phyloP scores from a whole-genome alignment of 2,113 vertebrate species.

The Cyprinodon variegatus region DNA sequence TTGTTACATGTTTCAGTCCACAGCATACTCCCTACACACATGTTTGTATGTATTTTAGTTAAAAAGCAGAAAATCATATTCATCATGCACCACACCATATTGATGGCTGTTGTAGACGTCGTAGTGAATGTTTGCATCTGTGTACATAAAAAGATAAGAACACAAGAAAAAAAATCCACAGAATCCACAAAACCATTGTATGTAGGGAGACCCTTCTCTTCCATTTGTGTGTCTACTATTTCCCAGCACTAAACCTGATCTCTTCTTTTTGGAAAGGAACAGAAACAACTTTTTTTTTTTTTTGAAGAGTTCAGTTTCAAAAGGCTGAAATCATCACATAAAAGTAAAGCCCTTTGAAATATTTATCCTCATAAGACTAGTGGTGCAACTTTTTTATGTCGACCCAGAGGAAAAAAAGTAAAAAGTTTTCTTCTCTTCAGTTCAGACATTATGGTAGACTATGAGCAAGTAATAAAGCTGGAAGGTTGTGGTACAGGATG shows the following conservation, averaged over 20 bases:
- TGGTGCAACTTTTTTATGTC: not conserved
- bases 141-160: too few relatives aligned
- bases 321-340: slow-evolving; percentile 9
- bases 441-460: not conserved
- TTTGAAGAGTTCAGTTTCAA: slow-evolving; percentile 31
- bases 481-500: not conserved
- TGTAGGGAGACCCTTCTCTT: not conserved
- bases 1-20: too few relatives aligned
- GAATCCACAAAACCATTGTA: not conserved
- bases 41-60: too few relatives aligned
- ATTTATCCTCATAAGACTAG: slow-evolving; percentile 12
- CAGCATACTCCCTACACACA: too few relatives aligned
- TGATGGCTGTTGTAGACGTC: too few relatives aligned
- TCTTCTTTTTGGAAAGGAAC: slow-evolving; percentile 30
- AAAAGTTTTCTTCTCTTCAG: slow-evolving; percentile 5
- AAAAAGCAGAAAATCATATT: too few relatives aligned
- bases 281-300: slow-evolving; percentile 21
- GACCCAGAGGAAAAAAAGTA: not conserved
- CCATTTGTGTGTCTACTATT: slow-evolving; percentile 9
- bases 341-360: not conserved
- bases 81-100: too few relatives aligned
- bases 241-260: slow-evolving; percentile 13
- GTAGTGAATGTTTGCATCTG: too few relatives aligned
- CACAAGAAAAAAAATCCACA: too few relatives aligned
- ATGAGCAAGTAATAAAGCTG: not conserved